phyloP scores from a whole-genome alignment of 2,797 vertebrate genomes.

The Enteromius anoplus region DNA sequence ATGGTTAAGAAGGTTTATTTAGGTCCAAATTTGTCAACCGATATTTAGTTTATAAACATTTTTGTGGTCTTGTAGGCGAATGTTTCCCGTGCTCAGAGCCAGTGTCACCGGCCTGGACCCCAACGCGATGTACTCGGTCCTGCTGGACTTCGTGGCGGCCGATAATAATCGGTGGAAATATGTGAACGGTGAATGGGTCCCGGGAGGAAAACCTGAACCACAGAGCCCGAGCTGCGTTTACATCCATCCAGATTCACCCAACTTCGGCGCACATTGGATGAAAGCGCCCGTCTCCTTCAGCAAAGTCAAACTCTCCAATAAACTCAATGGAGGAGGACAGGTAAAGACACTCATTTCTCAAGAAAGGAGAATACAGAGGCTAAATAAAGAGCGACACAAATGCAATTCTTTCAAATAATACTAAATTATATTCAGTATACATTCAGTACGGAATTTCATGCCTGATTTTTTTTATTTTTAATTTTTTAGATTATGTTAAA shows the following conservation, averaged over 20 bases:
- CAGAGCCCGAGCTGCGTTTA: slow-evolving; percentile 85
- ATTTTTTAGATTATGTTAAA: slow-evolving; percentile 81
- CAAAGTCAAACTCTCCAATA: slow-evolving; percentile 86
- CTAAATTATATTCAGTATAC: background rate
- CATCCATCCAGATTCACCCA: slow-evolving; percentile 84
- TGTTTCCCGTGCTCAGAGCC: slow-evolving; percentile 82
- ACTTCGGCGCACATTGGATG: slow-evolving; percentile 86
- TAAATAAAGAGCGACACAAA: background rate
- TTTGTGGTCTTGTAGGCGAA: slow-evolving; percentile 64
- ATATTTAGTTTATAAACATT: background rate
- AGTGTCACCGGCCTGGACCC: slow-evolving; percentile 79
- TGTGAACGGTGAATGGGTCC: slow-evolving; percentile 85
- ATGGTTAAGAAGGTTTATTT: background rate
- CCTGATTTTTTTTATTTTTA: no score
- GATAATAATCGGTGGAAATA: slow-evolving; percentile 86
- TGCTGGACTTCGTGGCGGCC: slow-evolving; percentile 83
- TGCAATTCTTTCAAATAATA: background rate
- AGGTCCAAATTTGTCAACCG: background rate
- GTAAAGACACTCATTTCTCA: slow-evolving; percentile 59
- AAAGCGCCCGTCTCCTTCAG: slow-evolving; percentile 83
- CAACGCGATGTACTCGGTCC: slow-evolving; percentile 84
- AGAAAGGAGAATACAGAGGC: background rate
- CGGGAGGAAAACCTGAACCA: slow-evolving; percentile 82
- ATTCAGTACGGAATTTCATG: background rate
- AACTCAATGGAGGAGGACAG: slow-evolving; percentile 84